A percentile compares a stretch with the other conserved stretches of the same genome.
These are phyloP conservation scores for Poecile montanus DNA, from an alignment of 2,797 vertebrate species.

Conservation along the genomic window DNA sequence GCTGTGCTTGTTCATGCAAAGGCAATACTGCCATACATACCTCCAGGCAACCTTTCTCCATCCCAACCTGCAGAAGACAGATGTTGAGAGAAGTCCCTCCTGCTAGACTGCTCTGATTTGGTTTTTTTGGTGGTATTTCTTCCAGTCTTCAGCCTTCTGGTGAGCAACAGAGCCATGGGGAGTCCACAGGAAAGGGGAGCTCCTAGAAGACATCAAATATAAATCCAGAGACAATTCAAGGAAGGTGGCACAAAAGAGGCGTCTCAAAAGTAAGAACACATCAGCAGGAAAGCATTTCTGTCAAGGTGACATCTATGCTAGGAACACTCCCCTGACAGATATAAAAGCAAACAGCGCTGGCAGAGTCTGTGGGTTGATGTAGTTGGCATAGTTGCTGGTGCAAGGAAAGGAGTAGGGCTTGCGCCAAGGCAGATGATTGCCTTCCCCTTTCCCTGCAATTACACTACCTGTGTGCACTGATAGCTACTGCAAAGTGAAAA, in stretches of 20 bases:
- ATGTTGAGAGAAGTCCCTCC: conserved; percentile 33
- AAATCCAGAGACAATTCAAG: background rate
- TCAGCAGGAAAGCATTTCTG: background rate
- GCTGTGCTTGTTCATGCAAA: conserved; percentile 25
- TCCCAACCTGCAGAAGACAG: background rate
- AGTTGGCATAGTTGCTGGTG: background rate
- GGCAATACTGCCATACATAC: background rate
- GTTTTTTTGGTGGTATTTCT: background rate
- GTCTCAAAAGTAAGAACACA: background rate
- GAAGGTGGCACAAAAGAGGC: background rate
- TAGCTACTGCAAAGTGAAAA: background rate
- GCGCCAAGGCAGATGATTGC: background rate
- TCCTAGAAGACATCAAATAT: background rate
- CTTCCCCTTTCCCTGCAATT: background rate
- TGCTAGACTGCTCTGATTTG: background rate
- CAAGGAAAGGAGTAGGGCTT: background rate
- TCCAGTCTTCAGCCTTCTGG: background rate
- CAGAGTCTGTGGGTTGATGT: background rate
- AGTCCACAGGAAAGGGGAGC: background rate
- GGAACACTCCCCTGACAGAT: background rate
- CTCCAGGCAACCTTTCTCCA: background rate
- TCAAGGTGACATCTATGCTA: background rate
- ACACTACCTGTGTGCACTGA: background rate
- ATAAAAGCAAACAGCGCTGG: background rate
- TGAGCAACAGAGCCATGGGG: background rate